A percentile compares a stretch with the other conserved stretches of the same genome.
Evolutionary conservation across 1,140 invertebrate genomes (phyloP).

Genomic region (Eurosta solidaginis): DNA sequence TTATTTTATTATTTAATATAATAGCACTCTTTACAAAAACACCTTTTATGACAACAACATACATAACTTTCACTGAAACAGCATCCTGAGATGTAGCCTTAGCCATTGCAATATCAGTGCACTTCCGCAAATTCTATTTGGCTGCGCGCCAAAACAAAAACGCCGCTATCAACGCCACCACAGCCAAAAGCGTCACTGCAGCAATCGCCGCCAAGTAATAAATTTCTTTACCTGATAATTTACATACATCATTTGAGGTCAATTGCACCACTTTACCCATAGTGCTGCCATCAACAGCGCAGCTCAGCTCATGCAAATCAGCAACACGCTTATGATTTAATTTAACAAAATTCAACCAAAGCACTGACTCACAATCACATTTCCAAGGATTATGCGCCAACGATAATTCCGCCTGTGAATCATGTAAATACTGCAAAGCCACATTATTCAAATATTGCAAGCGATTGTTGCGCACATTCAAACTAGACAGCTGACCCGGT

Average conservation of each 20-base stretch:
- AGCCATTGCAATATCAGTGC: too few relatives aligned
- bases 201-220: neutral
- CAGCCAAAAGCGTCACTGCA: neutral
- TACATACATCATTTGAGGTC: neutral
- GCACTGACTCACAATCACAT: neutral
- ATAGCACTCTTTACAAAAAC: too few relatives aligned
- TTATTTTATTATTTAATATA: too few relatives aligned
- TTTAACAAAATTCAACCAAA: neutral
- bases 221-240: neutral
- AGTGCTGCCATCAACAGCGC: neutral
- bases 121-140: neutral
- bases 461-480: neutral
- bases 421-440: neutral
- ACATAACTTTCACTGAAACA: too few relatives aligned
- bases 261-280: neutral
- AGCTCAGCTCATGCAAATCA: neutral
- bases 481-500: neutral
- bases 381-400: neutral
- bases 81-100: too few relatives aligned
- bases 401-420: neutral
- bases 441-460: neutral
- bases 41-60: too few relatives aligned
- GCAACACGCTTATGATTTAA: neutral
- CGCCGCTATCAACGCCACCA: neutral
- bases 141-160: too few relatives aligned